Percentiles rank a stretch among this genome's conserved stretches.
phyloP scores from a whole-genome alignment of 2,113 vertebrate genomes.

The Calcarius ornatus region DNA sequence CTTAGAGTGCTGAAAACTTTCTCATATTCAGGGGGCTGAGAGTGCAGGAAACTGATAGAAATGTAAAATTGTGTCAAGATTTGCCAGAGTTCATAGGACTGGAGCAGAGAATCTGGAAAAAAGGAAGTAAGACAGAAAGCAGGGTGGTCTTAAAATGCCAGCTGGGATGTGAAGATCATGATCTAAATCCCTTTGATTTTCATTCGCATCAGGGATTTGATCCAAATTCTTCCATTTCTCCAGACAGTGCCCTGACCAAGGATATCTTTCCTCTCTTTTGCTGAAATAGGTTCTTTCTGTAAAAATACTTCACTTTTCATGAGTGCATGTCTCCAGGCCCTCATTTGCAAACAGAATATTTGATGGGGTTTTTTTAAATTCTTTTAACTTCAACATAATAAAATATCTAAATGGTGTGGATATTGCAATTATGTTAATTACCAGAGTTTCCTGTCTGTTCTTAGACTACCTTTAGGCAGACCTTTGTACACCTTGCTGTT shows the following conservation, averaged over 20 bases:
- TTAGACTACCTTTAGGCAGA: neutral
- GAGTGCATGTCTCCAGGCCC: neutral
- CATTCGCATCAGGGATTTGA: neutral
- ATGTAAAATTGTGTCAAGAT: neutral
- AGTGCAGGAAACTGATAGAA: neutral
- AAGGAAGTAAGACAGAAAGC: neutral
- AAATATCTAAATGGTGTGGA: neutral
- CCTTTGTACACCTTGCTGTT: neutral
- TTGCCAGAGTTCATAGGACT: neutral
- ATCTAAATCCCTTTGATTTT: neutral
- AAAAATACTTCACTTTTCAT: neutral
- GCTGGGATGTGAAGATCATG: neutral
- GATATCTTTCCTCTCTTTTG: neutral
- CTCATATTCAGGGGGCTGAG: neutral
- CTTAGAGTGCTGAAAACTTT: neutral
- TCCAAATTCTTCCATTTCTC: neutral
- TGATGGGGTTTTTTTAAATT: rapidly evolving
- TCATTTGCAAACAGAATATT: neutral
- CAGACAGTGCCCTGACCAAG: neutral
- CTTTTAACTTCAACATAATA: neutral
- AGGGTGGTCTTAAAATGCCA: neutral
- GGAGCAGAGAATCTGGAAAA: neutral
- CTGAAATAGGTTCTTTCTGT: neutral
- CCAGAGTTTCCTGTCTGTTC: neutral
- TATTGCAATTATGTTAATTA: neutral